Evolutionary conservation across 2,113 vertebrate genomes (phyloP).

Genomic region (Phaetusa simplex): DNA sequence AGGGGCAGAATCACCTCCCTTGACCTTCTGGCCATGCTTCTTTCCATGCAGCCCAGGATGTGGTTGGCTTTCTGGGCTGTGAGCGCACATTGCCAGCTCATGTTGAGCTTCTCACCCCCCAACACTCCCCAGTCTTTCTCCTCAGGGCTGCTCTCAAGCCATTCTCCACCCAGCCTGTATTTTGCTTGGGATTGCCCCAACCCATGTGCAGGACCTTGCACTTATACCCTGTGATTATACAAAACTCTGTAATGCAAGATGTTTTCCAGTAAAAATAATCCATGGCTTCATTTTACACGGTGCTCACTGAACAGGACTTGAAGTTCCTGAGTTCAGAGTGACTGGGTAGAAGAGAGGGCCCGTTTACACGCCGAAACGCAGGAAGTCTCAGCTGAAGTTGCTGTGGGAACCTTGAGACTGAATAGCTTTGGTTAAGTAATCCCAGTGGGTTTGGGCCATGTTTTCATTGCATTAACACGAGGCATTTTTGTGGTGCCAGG

Average conservation of each 20-base stretch:
- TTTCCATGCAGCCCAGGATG: not conserved
- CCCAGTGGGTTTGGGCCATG: not conserved
- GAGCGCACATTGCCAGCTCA: not conserved
- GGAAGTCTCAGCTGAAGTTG: not conserved
- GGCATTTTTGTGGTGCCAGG: not conserved
- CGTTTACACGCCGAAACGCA: accelerated
- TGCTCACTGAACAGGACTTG: not conserved
- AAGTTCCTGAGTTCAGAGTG: not conserved
- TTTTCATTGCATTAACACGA: not conserved
- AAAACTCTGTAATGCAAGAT: not conserved
- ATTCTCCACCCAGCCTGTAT: not conserved
- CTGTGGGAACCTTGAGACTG: not conserved
- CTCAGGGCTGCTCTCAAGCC: not conserved
- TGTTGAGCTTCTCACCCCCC: not conserved
- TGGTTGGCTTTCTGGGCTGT: not conserved
- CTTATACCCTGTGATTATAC: not conserved
- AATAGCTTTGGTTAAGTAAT: not conserved
- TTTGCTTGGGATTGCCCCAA: not conserved
- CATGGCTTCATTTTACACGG: not conserved
- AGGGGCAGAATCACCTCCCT: not conserved
- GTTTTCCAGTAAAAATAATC: not conserved
- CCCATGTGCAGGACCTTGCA: not conserved
- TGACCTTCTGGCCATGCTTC: not conserved
- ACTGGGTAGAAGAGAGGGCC: not conserved
- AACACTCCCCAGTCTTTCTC: not conserved